These are phyloP conservation scores for Entomobrya proxima DNA, from an alignment of 2,888 invertebrate species.

Conservation along the genomic window DNA sequence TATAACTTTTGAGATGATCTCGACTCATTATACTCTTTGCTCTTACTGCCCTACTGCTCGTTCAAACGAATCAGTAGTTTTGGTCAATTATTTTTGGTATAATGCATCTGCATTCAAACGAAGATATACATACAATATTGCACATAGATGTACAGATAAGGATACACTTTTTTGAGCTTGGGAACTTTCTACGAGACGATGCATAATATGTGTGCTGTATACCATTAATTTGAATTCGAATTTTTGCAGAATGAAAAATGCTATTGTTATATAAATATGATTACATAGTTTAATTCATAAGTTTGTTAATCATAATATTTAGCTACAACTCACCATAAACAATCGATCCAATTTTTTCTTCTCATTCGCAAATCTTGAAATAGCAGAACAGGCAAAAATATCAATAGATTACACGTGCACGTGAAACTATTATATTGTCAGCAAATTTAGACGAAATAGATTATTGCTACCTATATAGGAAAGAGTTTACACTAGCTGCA, in stretches of 20 bases:
- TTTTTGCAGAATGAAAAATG: constrained; percentile 14
- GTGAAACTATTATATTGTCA: constrained; percentile 3
- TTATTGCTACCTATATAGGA: neutral
- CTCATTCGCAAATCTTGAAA: constrained; percentile 9
- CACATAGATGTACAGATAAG: neutral
- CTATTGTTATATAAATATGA: constrained; percentile 40
- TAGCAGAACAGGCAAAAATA: neutral
- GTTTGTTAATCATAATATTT: neutral
- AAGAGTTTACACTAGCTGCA: neutral
- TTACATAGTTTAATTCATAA: constrained; percentile 8
- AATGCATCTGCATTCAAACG: neutral
- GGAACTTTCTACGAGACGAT: constrained; percentile 44
- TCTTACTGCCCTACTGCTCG: constrained; percentile 2
- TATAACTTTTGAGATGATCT: neutral
- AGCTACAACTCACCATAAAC: constrained; percentile 47
- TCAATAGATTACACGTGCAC: neutral
- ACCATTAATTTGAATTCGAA: constrained; percentile 49
- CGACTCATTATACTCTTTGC: neutral
- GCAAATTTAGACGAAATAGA: neutral
- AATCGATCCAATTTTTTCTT: constrained; percentile 59
- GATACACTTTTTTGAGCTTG: neutral
- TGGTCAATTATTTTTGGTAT: constrained; percentile 3
- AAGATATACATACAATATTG: neutral
- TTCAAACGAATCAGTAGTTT: constrained; percentile 19
- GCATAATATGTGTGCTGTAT: neutral